Base-by-base conservation (phyloP, 2,888 invertebrate species). In the Euproctis similis region DNA sequence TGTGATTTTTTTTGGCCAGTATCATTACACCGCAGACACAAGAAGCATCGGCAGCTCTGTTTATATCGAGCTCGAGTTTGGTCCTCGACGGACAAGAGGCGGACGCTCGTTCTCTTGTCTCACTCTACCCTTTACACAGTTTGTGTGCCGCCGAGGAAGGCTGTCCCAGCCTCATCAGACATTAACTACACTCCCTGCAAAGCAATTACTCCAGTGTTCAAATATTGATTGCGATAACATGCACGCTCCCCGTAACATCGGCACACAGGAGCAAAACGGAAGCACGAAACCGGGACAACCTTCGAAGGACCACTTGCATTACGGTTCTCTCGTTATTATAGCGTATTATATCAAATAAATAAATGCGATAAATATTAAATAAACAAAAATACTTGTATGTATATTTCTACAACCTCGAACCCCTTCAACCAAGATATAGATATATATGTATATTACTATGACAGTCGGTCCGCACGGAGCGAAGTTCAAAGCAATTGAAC, bases 221-320 rank as follows among this genome's bases (percentile, higher is more conserved):
- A 64, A 65, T 59, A 59, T 54, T 63, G 57, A 58, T 63, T 54
- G 56, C 59, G 59, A 49, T 45, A 54, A 54, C 77, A 76, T 75
- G 78, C 81, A 84, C 85, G 84, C 84, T 78, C 61, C 66, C 67
- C 62, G 58, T 50, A 51, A 46, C 54, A 58, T 48, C 54, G 60
- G 59, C 59, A 61, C 58, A 54, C 65, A 42, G 70, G 77, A 78
- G 68, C 75, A 70, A 63, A 67, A 68, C 84, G 86, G 87, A 82
- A 81, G 76, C 75, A 76, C 77, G 81, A 85, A 85, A 81, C 85
- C 85, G 85, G 85, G 85, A 86, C 85, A 86, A 86, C 85, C 85
- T 84, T 85, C 80, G 82, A 82, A 76, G 84, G 82, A 80, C 77
- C 75, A 73, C 77, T 70, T 71, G 71, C 67, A 65, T 64, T 62